Base-by-base conservation (phyloP, 2,113 vertebrate species). In the Paedocypris sp. region DNA sequence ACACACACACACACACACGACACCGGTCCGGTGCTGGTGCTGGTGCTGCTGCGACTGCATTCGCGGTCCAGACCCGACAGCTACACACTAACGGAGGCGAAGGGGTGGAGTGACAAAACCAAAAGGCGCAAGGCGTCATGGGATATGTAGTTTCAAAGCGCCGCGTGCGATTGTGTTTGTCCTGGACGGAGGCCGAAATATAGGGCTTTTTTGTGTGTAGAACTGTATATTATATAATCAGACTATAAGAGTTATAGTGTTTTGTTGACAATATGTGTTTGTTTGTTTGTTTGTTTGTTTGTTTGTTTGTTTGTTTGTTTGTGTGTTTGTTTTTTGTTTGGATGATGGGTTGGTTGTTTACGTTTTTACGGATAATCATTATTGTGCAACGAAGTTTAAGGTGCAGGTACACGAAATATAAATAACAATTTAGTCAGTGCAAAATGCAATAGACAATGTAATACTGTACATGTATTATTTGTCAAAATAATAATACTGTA, bases 31-130 rank as follows among this genome's bases (percentile, higher is more conserved):
- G 49, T 10, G 19, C 16, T 25, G 38, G 54, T 60, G 13, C n/a
- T n/a, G n/a, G n/a, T n/a, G n/a, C n/a, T n/a, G n/a, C n/a, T 46
- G 47, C 22, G 13, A 50, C 35, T 15, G 5, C n/a, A 22, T 16
- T 12, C 22, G 47, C 23, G 45, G 39, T 52, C 52, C 56, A 42
- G n/a, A n/a, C n/a, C n/a, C n/a, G n/a, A n/a, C 41, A 53, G 35
- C 19, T 42, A 23, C 35, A 49, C 45, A n/a, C 39, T 12, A 28
- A 18, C 23, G 26, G 33, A 58, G 35, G 43, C 13, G 39, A 15
- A 39, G 62, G 65, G 66, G 57, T 26, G 60, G 66, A 57, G 38
- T 31, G 52, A 62, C 51, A 41, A n/a, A 51, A 7, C 62, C 5
- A 10, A 13, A 18, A 31, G 1, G 20, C 26, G 61, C 61, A 41